phyloP scores from a whole-genome alignment of 2,888 invertebrate species.

The Lysandra bellargus region DNA sequence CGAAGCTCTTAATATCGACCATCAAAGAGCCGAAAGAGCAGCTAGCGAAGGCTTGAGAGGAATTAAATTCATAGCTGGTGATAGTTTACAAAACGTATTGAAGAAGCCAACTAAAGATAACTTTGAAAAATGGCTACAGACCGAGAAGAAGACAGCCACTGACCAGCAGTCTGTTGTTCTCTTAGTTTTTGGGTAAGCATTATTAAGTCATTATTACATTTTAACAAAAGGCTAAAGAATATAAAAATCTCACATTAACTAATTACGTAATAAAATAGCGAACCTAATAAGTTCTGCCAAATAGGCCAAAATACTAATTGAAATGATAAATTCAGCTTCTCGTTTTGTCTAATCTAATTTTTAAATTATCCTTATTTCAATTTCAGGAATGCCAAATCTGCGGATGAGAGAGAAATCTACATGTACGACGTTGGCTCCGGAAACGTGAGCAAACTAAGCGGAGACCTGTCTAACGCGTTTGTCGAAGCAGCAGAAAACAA shows the following conservation, averaged over 20 bases:
- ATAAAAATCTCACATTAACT: no score
- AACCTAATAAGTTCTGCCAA: no score
- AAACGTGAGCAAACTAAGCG: slow-evolving; percentile 87
- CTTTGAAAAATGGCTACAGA: slow-evolving; percentile 89
- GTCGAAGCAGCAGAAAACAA: slow-evolving; percentile 94
- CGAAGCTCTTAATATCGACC: slow-evolving; percentile 75
- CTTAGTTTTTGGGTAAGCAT: slow-evolving; percentile 88
- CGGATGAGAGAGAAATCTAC: slow-evolving; percentile 87
- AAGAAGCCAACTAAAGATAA: slow-evolving; percentile 88
- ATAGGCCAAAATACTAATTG: no score
- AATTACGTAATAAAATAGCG: no score
- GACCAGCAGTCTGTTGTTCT: slow-evolving; percentile 91
- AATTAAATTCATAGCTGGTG: slow-evolving; percentile 87
- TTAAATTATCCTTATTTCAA: slow-evolving; percentile 31
- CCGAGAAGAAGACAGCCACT: slow-evolving; percentile 86
- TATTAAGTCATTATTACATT: neutral
- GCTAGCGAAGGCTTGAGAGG: slow-evolving; percentile 82
- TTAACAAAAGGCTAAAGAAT: no score
- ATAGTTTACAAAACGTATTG: slow-evolving; percentile 86
- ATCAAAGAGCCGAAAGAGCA: slow-evolving; percentile 78
- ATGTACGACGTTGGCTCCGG: slow-evolving; percentile 91
- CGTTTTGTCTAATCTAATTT: neutral
- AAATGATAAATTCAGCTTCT: neutral
- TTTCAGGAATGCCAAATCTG: slow-evolving; percentile 71
- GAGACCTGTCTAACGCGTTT: slow-evolving; percentile 91